Evolutionary conservation across 1,140 invertebrate species (phyloP).

Genomic region (Helicoverpa armigera): DNA sequence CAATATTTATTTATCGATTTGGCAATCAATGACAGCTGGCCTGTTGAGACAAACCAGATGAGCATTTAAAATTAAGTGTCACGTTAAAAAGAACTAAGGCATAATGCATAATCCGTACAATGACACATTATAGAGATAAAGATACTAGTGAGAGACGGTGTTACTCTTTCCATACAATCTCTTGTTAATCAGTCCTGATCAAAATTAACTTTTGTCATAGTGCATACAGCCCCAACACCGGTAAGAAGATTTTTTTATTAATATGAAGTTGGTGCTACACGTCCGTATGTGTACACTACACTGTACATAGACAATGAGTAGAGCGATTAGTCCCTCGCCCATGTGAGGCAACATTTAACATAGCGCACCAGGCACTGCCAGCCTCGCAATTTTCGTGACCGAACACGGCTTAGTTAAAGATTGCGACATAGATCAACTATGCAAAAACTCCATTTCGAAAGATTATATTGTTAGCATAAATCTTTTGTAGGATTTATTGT

Average conservation of each 20-base stretch:
- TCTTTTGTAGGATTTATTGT: constrained; percentile 22
- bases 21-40: neutral
- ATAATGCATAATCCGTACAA: too few species aligned
- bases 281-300: neutral
- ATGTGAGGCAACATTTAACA: constrained; percentile 58
- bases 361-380: constrained; percentile 58
- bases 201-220: too few species aligned
- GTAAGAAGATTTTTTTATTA: too few species aligned
- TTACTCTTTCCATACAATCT: too few species aligned
- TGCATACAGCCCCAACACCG: too few species aligned
- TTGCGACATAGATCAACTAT: constrained; percentile 59
- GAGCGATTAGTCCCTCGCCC: constrained; percentile 40
- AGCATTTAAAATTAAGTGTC: too few species aligned
- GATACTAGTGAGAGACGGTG: too few species aligned
- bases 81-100: too few species aligned
- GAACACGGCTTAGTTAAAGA: constrained; percentile 58
- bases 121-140: too few species aligned
- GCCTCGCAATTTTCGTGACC: constrained; percentile 64
- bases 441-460: constrained; percentile 34
- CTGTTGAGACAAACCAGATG: neutral
- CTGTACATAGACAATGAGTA: constrained; percentile 27
- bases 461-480: constrained; percentile 35
- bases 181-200: too few species aligned
- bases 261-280: too few species aligned
- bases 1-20: neutral